phyloP scores from a whole-genome alignment of 2,113 vertebrate species.

The Leuciscus idus region DNA sequence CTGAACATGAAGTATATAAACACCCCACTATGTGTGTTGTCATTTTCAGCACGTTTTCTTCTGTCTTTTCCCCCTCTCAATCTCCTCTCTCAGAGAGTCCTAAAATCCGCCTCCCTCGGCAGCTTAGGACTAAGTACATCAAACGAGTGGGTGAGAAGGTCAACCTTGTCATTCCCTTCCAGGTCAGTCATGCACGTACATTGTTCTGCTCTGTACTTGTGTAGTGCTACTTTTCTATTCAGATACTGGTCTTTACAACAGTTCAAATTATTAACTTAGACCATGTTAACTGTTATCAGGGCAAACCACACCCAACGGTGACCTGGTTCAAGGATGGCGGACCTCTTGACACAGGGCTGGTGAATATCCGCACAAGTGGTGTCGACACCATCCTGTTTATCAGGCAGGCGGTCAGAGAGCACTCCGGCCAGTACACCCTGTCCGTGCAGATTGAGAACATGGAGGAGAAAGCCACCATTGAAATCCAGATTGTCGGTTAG shows the following conservation, averaged over 20 bases:
- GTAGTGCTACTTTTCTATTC: neutral
- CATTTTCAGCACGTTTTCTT: conserved; percentile 27
- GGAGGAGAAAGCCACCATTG: conserved; percentile 78
- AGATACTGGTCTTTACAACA: neutral
- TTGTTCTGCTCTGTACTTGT: neutral
- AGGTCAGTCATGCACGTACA: conserved; percentile 71
- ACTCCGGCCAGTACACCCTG: conserved; percentile 86
- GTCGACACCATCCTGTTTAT: conserved; percentile 88
- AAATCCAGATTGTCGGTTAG: conserved; percentile 87
- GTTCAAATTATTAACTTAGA: neutral
- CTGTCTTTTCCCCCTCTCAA: neutral
- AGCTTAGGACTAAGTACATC: conserved; percentile 83
- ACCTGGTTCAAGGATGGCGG: conserved; percentile 82
- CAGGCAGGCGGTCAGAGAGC: conserved; percentile 76
- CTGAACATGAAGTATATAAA: neutral
- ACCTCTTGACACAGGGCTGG: conserved; percentile 75
- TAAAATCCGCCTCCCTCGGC: conserved; percentile 87
- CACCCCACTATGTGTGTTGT: neutral
- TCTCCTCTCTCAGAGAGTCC: conserved; percentile 79
- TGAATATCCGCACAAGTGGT: conserved; percentile 77
- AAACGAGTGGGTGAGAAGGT: conserved; percentile 83
- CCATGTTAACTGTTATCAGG: conserved; percentile 67
- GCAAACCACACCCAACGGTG: conserved; percentile 85
- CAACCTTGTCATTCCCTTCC: conserved; percentile 90
- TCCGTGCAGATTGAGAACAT: conserved; percentile 84